These are phyloP conservation scores for Ramphastos sulfuratus DNA, from an alignment of 2,113 vertebrate genomes.

Conservation along the genomic window DNA sequence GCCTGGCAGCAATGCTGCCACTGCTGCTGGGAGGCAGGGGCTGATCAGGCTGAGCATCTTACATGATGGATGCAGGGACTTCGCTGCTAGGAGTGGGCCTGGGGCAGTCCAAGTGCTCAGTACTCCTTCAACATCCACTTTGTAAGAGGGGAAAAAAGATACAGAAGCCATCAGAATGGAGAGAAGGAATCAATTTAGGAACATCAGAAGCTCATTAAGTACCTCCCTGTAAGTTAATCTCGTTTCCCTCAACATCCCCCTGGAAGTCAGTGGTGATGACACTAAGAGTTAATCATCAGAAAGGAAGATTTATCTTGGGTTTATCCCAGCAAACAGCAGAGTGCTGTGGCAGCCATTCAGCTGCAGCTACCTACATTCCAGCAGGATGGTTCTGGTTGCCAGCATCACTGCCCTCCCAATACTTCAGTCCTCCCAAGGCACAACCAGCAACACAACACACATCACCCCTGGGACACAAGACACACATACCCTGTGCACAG, in stretches of 20 bases:
- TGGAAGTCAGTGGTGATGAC: constrained; percentile 8
- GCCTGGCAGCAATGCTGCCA: background rate
- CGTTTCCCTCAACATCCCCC: background rate
- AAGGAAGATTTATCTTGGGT: background rate
- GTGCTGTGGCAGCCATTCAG: background rate
- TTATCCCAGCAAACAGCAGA: background rate
- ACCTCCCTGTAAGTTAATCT: background rate
- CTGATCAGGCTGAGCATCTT: background rate
- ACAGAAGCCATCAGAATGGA: background rate
- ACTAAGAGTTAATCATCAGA: background rate
- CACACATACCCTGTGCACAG: accelerated
- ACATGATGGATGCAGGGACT: background rate
- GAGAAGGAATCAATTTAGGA: constrained; percentile 3
- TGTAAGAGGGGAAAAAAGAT: background rate
- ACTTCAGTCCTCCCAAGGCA: background rate
- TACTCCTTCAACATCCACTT: background rate
- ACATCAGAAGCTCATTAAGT: constrained; percentile 19
- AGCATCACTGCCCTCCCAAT: accelerated
- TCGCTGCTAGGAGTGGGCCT: background rate
- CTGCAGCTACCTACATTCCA: background rate
- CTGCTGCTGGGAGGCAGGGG: background rate
- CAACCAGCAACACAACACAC: accelerated
- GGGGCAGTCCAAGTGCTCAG: background rate
- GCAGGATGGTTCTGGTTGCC: background rate
- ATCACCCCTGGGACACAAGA: background rate